Percentiles rank a stretch among this genome's conserved stretches.
Conservation (phyloP, 2,113 vertebrate genomes). For the Anarrhichthys ocellatus region DNA sequence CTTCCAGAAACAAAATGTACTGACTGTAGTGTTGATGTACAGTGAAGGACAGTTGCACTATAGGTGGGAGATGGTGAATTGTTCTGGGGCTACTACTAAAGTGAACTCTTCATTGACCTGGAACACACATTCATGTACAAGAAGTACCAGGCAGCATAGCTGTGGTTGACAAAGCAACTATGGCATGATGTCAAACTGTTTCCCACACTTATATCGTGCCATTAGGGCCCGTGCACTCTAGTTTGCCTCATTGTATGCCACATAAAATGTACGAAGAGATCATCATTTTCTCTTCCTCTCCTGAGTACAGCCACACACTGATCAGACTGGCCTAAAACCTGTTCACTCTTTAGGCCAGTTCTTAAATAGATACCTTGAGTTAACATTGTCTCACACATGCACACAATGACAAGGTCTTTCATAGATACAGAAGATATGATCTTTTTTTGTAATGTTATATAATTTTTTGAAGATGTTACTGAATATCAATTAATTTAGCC, state of each 20-base stretch:
- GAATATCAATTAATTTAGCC: background rate
- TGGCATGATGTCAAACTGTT: background rate
- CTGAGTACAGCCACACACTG: constrained; percentile 2
- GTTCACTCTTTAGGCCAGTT: constrained; percentile 49
- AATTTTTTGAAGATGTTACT: background rate
- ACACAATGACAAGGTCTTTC: constrained; percentile 11
- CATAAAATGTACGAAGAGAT: background rate
- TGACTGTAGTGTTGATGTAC: background rate
- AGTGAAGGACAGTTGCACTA: background rate
- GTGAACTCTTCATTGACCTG: background rate
- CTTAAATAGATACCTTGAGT: constrained; percentile 54
- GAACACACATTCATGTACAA: background rate
- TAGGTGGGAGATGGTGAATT: background rate
- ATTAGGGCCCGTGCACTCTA: background rate
- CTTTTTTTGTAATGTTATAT: background rate
- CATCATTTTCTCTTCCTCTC: background rate
- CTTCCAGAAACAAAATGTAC: background rate
- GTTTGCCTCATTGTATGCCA: background rate
- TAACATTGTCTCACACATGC: constrained; percentile 51
- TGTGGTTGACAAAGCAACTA: background rate
- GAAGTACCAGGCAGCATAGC: background rate
- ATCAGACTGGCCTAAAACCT: constrained; percentile 42
- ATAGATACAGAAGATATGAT: background rate
- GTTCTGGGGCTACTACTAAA: background rate
- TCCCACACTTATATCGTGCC: background rate